Percentiles rank a stretch among this genome's conserved stretches.
Evolutionary conservation across 2,113 vertebrate species (phyloP).

Genomic region (Pelvicachromis taeniatus): DNA sequence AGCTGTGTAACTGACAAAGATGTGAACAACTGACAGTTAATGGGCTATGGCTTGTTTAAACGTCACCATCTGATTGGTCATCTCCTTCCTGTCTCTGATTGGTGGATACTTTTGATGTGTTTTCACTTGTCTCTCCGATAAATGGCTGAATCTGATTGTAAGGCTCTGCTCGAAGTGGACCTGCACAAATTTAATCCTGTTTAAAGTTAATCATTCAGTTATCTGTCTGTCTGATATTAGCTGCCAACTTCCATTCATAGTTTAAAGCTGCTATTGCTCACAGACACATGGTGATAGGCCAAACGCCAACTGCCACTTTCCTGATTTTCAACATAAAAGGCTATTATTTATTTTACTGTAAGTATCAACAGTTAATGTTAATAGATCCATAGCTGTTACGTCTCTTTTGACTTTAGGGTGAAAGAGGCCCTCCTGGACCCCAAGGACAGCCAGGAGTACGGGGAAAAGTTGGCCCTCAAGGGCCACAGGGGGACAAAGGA

Average conservation of each 20-base stretch:
- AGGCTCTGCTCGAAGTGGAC: neutral
- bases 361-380: too few relatives aligned
- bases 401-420: conserved; percentile 73
- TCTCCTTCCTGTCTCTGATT: neutral
- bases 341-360: neutral
- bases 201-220: neutral
- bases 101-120: neutral
- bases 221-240: neutral
- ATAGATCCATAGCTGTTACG: neutral
- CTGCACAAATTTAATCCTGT: neutral
- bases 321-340: neutral
- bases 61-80: neutral
- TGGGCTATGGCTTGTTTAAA: neutral
- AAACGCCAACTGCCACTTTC: neutral
- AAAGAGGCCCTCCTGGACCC: conserved; percentile 80
- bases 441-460: conserved; percentile 78
- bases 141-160: neutral
- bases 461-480: conserved; percentile 93
- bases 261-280: neutral
- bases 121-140: neutral
- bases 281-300: neutral
- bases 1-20: neutral
- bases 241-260: neutral
- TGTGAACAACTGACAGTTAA: neutral
- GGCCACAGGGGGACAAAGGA: conserved; percentile 93